Conservation (phyloP, 2,888 invertebrate species). For the Agrilus biguttatus region DNA sequence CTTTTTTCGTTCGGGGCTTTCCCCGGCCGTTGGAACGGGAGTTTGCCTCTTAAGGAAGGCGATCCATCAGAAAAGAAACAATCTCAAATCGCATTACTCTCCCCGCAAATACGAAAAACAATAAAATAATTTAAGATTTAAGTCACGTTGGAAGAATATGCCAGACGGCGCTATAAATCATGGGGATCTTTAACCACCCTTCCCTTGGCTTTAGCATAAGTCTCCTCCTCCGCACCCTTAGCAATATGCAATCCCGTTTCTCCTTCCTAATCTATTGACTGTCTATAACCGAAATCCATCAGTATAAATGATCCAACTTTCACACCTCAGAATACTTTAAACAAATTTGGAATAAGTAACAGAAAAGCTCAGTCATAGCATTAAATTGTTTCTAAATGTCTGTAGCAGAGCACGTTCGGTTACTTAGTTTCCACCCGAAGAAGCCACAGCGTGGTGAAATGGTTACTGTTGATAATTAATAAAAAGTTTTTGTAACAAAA, state of each 20-base stretch:
- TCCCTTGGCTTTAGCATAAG: slow-evolving; percentile 16
- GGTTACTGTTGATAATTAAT: too few relatives aligned
- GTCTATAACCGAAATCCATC: slow-evolving; percentile 19
- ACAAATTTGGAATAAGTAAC: too few relatives aligned
- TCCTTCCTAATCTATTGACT: slow-evolving; percentile 17
- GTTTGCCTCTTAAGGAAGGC: background rate
- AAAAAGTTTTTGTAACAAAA: too few relatives aligned
- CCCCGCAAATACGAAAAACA: slow-evolving; percentile 23
- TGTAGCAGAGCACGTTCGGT: too few relatives aligned
- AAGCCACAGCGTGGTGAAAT: too few relatives aligned
- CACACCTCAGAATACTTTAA: too few relatives aligned
- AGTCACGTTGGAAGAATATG: slow-evolving; percentile 30
- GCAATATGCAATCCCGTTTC: slow-evolving; percentile 12
- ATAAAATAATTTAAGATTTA: slow-evolving; percentile 31
- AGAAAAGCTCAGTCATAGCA: too few relatives aligned
- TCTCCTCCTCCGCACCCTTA: slow-evolving; percentile 6
- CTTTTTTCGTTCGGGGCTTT: background rate
- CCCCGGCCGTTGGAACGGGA: background rate
- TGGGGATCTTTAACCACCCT: slow-evolving; percentile 24
- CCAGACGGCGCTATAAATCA: slow-evolving; percentile 27
- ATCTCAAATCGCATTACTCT: slow-evolving; percentile 9
- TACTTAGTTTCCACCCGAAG: too few relatives aligned
- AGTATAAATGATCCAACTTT: too few relatives aligned
- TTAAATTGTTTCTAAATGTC: too few relatives aligned
- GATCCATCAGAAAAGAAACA: slow-evolving; percentile 10